A percentile compares a stretch with the other conserved stretches of the same genome.
These are phyloP conservation scores for Fratercula arctica DNA, from an alignment of 2,797 vertebrate genomes.

Conservation along the genomic window DNA sequence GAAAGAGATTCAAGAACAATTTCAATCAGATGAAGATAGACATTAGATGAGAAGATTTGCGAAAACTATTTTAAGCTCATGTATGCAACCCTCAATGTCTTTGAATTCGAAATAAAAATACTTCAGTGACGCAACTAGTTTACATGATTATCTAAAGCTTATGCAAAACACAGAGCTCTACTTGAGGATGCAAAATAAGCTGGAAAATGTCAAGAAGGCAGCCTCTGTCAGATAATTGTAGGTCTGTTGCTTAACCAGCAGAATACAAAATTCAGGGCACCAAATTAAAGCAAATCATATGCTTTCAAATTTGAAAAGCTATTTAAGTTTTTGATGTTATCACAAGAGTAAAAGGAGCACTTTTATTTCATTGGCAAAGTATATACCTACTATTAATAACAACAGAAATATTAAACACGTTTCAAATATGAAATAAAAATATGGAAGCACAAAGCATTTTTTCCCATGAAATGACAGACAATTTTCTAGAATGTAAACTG, in stretches of 20 bases:
- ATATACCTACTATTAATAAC: neutral
- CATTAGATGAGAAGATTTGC: neutral
- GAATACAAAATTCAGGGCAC: slow-evolving; percentile 22
- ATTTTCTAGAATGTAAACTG: neutral
- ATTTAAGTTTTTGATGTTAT: neutral
- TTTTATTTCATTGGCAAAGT: neutral
- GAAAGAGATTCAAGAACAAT: neutral
- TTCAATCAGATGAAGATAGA: neutral
- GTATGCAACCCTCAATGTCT: neutral
- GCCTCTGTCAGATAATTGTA: slow-evolving; percentile 34
- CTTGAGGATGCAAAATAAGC: slow-evolving; percentile 33
- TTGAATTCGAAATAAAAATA: slow-evolving; percentile 39
- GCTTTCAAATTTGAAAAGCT: neutral
- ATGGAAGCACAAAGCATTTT: neutral
- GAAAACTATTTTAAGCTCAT: slow-evolving; percentile 24
- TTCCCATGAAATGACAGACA: neutral
- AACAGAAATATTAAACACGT: neutral
- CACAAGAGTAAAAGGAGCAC: neutral
- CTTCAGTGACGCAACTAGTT: slow-evolving; percentile 16
- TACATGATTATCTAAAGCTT: slow-evolving; percentile 45
- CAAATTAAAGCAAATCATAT: neutral
- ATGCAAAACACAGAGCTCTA: slow-evolving; percentile 28
- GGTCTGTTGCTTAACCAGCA: slow-evolving; percentile 20
- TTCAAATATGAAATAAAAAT: neutral
- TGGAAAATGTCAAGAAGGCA: slow-evolving; percentile 54